These are phyloP conservation scores for Trididemnum clinides DNA, from an alignment of 23 tunicate species.

Conservation along the genomic window DNA sequence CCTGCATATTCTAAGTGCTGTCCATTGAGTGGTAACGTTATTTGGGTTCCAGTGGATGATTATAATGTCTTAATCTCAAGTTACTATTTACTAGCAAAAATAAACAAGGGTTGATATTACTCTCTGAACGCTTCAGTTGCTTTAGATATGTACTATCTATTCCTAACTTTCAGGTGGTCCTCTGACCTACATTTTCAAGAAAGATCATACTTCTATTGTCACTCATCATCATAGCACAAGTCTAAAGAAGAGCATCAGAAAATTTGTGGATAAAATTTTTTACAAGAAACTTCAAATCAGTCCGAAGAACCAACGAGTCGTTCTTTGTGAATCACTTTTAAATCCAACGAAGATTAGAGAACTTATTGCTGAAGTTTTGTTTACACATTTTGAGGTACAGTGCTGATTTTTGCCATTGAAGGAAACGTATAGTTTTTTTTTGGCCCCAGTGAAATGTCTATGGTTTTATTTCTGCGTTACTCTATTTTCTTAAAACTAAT, in stretches of 20 bases:
- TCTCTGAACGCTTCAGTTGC: no score
- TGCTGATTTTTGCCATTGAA: no score
- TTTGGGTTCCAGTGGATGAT: no score
- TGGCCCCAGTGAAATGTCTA: no score
- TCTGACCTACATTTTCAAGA: constrained; percentile 41
- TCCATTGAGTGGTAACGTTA: no score
- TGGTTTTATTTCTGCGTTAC: no score
- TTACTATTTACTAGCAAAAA: no score
- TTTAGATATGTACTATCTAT: not conserved
- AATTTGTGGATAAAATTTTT: constrained; percentile 68
- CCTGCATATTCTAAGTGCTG: no score
- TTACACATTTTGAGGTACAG: constrained; percentile 69
- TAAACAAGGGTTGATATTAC: no score
- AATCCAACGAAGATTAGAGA: constrained; percentile 72
- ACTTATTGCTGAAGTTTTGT: constrained; percentile 68
- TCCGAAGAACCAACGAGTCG: constrained; percentile 64
- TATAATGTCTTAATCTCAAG: no score
- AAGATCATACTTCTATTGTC: constrained; percentile 26
- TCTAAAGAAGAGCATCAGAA: constrained; percentile 28
- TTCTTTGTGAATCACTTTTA: constrained; percentile 83
- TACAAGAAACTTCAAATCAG: constrained; percentile 69
- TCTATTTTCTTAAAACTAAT: no score
- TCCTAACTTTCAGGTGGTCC: constrained; percentile 52
- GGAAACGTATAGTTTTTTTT: no score
- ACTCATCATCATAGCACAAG: constrained; percentile 13